Percentiles rank a stretch among this genome's conserved stretches.
Conservation (phyloP, 1,140 invertebrate genomes). For the Hyles euphorbiae region DNA sequence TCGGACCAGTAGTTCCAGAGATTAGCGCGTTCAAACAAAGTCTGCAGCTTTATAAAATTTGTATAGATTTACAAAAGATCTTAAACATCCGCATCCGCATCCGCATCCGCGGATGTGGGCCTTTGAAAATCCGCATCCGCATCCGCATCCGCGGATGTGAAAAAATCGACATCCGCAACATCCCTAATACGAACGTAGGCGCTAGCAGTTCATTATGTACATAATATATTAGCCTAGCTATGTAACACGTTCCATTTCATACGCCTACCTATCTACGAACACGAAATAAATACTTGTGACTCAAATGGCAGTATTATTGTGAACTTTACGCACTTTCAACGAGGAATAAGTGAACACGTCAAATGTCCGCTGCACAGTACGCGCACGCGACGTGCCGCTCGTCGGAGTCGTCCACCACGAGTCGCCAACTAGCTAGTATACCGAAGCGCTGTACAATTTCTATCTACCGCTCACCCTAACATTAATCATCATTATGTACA, state of each 20-base stretch:
- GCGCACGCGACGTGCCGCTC: neutral
- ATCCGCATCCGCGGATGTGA: too few relatives aligned
- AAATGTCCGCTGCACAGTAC: too few relatives aligned
- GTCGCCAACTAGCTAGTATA: neutral
- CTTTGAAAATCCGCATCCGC: too few relatives aligned
- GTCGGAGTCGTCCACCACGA: neutral
- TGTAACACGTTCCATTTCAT: constrained; percentile 12
- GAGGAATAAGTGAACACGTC: too few relatives aligned
- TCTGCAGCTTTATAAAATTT: too few relatives aligned
- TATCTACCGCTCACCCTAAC: neutral
- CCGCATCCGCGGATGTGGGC: too few relatives aligned
- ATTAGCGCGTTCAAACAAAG: too few relatives aligned
- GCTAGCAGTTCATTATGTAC: constrained; percentile 4
- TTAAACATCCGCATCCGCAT: too few relatives aligned
- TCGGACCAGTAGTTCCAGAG: too few relatives aligned
- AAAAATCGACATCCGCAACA: too few relatives aligned
- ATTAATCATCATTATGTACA: too few relatives aligned
- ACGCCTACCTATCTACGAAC: neutral
- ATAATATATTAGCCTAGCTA: constrained; percentile 11
- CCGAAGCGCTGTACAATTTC: neutral
- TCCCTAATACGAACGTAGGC: neutral
- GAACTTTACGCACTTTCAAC: neutral
- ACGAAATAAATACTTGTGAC: neutral
- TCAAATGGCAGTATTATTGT: constrained; percentile 5
- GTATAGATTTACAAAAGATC: too few relatives aligned